Evolutionary conservation across 2,888 invertebrate species (phyloP).

Genomic region (Meiosimyza platycephala): DNA sequence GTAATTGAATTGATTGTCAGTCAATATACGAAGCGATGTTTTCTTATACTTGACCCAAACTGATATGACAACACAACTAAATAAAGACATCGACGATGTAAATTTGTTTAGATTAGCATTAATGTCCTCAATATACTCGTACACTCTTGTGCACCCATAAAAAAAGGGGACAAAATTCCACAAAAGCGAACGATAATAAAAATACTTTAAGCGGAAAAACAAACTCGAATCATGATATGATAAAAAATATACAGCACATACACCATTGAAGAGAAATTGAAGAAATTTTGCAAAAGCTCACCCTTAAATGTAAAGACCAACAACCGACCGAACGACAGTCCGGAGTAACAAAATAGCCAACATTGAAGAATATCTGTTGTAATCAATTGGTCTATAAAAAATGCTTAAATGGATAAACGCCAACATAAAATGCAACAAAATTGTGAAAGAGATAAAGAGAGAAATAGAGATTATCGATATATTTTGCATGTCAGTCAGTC

Average conservation of each 20-base stretch:
- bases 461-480: neutral
- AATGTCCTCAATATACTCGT: slow-evolving; percentile 46
- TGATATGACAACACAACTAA: slow-evolving; percentile 24
- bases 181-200: slow-evolving; percentile 53
- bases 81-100: slow-evolving; percentile 45
- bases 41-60: slow-evolving; percentile 26
- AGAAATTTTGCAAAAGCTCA: neutral
- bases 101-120: slow-evolving; percentile 66
- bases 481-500: slow-evolving; percentile 26
- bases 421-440: neutral
- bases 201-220: slow-evolving; percentile 65
- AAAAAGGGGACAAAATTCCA: slow-evolving; percentile 18
- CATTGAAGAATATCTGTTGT: slow-evolving; percentile 25
- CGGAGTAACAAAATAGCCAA: slow-evolving; percentile 26
- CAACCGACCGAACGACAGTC: neutral
- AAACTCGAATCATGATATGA: slow-evolving; percentile 54
- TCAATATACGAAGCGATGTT: slow-evolving; percentile 12
- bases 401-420: slow-evolving; percentile 13
- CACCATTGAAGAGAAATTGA: neutral
- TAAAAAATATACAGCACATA: slow-evolving; percentile 21
- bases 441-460: neutral
- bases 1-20: slow-evolving; percentile 58
- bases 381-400: slow-evolving; percentile 28
- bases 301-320: neutral
- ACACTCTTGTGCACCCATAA: slow-evolving; percentile 11